Percentiles rank a stretch among this genome's conserved stretches.
Evolutionary conservation across 2,797 vertebrate genomes (phyloP).

Genomic region (Cossypha caffra): DNA sequence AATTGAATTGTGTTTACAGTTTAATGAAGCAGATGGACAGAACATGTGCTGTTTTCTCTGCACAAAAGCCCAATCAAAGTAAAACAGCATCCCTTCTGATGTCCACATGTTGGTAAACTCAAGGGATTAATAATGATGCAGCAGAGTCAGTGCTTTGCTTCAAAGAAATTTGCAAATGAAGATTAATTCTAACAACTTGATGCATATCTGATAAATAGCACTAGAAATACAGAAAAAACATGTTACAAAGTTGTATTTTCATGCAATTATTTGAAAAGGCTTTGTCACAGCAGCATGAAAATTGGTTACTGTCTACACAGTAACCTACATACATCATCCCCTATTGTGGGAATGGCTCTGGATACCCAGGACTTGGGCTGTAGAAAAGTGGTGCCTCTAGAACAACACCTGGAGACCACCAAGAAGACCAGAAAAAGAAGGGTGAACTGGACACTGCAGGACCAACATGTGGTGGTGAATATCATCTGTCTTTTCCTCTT

Average conservation of each 20-base stretch:
- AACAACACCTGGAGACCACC: no score
- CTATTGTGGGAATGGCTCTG: no score
- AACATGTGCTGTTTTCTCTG: not conserved
- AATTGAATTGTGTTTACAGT: not conserved
- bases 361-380: no score
- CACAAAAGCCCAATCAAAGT: not conserved
- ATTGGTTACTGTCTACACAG: not conserved
- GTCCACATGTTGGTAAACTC: not conserved
- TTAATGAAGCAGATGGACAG: slow-evolving; percentile 32
- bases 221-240: not conserved
- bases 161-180: not conserved
- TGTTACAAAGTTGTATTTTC: not conserved
- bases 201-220: not conserved
- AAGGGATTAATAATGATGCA: not conserved
- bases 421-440: no score
- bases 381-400: no score
- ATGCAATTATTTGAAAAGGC: slow-evolving; percentile 5
- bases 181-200: slow-evolving; percentile 18
- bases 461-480: not conserved
- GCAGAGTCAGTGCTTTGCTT: not conserved
- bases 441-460: no score
- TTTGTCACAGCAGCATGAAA: not conserved
- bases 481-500: not conserved
- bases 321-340: no score
- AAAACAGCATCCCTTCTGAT: not conserved